Evolutionary conservation across 2,888 invertebrate species (phyloP).

Genomic region (Uropetala carovei): DNA sequence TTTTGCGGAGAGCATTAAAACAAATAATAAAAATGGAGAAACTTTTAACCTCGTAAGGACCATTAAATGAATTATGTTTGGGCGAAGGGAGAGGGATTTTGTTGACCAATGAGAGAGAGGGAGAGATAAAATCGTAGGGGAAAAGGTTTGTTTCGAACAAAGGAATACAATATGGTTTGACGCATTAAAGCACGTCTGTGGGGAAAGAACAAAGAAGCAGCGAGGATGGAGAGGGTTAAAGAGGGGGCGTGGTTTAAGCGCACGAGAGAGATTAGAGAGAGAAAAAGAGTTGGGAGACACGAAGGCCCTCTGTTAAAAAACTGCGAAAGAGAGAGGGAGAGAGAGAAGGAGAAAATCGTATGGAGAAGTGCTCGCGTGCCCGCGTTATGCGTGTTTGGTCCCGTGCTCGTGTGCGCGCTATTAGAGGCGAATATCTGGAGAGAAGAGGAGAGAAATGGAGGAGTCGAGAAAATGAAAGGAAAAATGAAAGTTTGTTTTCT

Average conservation of each 20-base stretch:
- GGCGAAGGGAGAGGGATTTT: no score
- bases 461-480: not conserved
- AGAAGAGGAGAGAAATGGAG: not conserved
- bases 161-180: no score
- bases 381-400: not conserved
- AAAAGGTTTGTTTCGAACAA: no score
- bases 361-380: not conserved
- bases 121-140: no score
- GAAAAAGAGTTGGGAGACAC: not conserved
- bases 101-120: no score
- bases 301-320: not conserved
- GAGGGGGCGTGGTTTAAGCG: not conserved
- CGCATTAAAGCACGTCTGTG: no score
- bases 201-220: no score
- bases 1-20: no score
- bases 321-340: not conserved
- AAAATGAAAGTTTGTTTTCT: not conserved
- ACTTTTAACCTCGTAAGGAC: no score
- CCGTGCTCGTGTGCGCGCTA: not conserved
- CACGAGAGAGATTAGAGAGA: not conserved
- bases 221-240: no score
- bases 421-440: not conserved
- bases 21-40: no score
- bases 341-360: not conserved
- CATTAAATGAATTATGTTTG: no score